A percentile compares a stretch with the other conserved stretches of the same genome.
phyloP scores from a whole-genome alignment of 2,888 invertebrate species.

The Polyommatus icarus region DNA sequence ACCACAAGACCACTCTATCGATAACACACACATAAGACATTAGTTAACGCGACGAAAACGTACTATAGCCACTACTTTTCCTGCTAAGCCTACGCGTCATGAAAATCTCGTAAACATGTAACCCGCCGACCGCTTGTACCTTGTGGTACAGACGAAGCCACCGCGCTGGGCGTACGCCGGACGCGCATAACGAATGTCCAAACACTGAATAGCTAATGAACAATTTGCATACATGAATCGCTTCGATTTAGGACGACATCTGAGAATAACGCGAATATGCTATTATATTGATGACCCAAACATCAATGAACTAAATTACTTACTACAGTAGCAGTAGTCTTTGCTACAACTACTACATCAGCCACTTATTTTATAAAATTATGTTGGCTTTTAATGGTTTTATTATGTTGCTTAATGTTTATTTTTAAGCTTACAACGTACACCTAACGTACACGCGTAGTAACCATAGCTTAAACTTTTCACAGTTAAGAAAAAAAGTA shows the following conservation, averaged over 20 bases:
- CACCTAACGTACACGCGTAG: too few species aligned
- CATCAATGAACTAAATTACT: background rate
- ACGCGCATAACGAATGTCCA: conserved; percentile 78
- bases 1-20: too few species aligned
- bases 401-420: too few species aligned
- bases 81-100: background rate
- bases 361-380: too few species aligned
- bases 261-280: conserved; percentile 20
- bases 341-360: background rate
- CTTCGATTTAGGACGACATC: conserved; percentile 51
- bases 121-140: conserved; percentile 22
- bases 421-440: background rate
- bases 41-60: too few species aligned
- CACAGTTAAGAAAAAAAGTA: background rate
- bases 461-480: too few species aligned
- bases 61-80: too few species aligned
- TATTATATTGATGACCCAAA: background rate
- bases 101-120: background rate
- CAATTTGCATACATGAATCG: conserved; percentile 77
- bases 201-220: conserved; percentile 80
- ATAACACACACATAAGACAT: too few species aligned
- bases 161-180: conserved; percentile 53
- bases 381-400: too few species aligned
- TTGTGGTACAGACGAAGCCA: conserved; percentile 40
- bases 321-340: too few species aligned